Percentiles rank a stretch among this genome's conserved stretches.
phyloP scores from a whole-genome alignment of 2,888 invertebrate species.

The Strigamia crassipes region DNA sequence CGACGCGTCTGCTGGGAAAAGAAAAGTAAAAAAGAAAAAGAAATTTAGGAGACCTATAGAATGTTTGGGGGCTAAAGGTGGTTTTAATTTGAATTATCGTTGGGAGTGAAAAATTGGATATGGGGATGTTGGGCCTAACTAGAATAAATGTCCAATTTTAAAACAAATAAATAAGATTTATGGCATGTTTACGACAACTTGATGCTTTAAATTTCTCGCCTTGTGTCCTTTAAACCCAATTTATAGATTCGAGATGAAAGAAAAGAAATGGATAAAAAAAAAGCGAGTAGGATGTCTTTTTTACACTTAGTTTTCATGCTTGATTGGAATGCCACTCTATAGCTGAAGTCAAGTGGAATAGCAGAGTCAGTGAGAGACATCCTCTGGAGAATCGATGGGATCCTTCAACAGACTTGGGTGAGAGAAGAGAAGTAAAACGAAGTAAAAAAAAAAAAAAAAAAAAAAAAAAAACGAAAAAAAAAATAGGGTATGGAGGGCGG shows the following conservation, averaged over 20 bases:
- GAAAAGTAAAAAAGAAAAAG: no score
- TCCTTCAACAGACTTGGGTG: conserved; percentile 10
- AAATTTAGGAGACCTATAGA: neutral
- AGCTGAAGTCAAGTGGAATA: conserved; percentile 10
- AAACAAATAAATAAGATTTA: conserved; percentile 10
- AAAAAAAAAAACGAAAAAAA: no score
- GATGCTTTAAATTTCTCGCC: conserved; percentile 10
- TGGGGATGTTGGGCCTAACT: conserved; percentile 3
- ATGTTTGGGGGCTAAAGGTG: conserved; percentile 1
- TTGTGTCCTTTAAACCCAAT: conserved; percentile 10
- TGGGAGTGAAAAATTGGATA: neutral
- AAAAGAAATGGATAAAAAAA: conserved; percentile 10
- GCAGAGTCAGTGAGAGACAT: conserved; percentile 10
- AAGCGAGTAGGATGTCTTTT: conserved; percentile 8
- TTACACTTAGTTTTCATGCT: conserved; percentile 10
- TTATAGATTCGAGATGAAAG: conserved; percentile 4
- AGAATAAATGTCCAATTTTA: conserved; percentile 10
- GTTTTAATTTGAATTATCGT: neutral
- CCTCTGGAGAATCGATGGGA: conserved; percentile 10
- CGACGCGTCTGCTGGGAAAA: neutral
- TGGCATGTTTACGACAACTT: conserved; percentile 3
- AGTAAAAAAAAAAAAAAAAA: neutral
- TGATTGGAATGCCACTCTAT: conserved; percentile 10
- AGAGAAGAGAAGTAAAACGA: conserved; percentile 10
- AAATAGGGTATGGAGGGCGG: neutral